Evolutionary conservation across 92 coral and sea anemone genomes (phyloP), one percentile per base, ranked within the genome.

Genomic region (Parazoanthus atlanticus): DNA sequence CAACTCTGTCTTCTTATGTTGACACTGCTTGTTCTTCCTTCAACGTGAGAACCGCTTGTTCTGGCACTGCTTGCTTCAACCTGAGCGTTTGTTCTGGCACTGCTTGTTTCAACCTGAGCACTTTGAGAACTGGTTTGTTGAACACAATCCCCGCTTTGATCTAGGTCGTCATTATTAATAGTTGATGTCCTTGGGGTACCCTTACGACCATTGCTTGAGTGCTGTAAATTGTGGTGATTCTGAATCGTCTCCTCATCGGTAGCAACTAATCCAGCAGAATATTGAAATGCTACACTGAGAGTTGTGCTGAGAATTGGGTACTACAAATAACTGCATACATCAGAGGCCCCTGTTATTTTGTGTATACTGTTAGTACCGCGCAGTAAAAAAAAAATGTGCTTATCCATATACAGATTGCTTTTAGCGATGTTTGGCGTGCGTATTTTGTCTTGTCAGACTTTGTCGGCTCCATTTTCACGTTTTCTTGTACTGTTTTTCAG

Each of bases 231-330:
- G 49, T 43, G 0, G 49, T 4, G 49, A 43, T 43, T 43, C 64
- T 77, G 81, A 77, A 41, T 43, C 33, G 58, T 77, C 81, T 77
- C 81, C 47, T 41, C 61, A 77, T 77, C 61, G 81, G 81, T 43
- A 41, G 61, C 19, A 23, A 47, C 79, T 36, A 75, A 23, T 77
- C 81, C 81, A 77, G 64, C 38, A 77, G 61, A 43, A 43, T 77
- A 77, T 43, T 77, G 32, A 77, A 77, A 77, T 21, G 81, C 81
- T 77, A 77, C 61, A 40, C 64, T 25, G 81, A 77, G 47, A 41
- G 64, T 77, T 58, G 17, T 40, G 79, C 40, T 75, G 34, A 75
- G 79, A 75, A 54, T 38, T 75, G 79, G 23, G 79, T 28, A 43
- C 49, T 43, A 43, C 29, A 26, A 33, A 75, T 75, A 75, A 16